A percentile compares a stretch with the other conserved stretches of the same genome.
Evolutionary conservation across 1,140 invertebrate species (phyloP).

Genomic region (Aporrectodea caliginosa): DNA sequence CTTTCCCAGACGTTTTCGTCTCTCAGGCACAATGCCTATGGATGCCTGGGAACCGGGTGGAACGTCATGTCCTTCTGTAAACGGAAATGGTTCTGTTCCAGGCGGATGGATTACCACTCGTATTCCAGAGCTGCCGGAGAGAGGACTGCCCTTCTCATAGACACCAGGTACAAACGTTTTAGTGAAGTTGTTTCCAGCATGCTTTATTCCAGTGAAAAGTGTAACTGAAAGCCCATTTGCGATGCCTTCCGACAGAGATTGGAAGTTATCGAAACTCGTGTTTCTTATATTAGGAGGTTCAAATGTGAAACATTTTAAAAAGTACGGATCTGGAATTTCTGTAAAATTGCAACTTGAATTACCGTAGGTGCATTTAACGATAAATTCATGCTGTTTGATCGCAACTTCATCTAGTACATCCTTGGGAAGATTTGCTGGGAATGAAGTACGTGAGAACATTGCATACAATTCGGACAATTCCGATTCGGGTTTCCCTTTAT

Average conservation of each 20-base stretch:
- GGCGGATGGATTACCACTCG: constrained; percentile 12
- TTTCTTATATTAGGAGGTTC: background rate
- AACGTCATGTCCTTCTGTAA: background rate
- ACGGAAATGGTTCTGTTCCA: background rate
- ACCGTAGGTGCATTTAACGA: background rate
- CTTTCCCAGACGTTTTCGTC: background rate
- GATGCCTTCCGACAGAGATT: background rate
- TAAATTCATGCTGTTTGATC: background rate
- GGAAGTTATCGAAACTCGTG: background rate
- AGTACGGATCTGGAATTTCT: background rate
- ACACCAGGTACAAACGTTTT: background rate
- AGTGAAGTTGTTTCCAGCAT: background rate
- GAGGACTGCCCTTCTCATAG: background rate
- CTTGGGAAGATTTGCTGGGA: background rate
- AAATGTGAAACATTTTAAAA: background rate
- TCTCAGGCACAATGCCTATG: background rate
- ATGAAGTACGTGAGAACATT: background rate
- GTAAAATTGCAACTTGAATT: background rate
- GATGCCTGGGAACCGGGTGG: constrained; percentile 2
- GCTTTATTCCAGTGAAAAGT: background rate
- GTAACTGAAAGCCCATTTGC: background rate
- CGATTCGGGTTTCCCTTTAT: background rate
- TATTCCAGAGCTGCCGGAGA: background rate
- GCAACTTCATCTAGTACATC: background rate
- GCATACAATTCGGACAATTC: too few relatives aligned